Evolutionary conservation across 2,113 vertebrate species (phyloP).

Genomic region (Elachura formosa): DNA sequence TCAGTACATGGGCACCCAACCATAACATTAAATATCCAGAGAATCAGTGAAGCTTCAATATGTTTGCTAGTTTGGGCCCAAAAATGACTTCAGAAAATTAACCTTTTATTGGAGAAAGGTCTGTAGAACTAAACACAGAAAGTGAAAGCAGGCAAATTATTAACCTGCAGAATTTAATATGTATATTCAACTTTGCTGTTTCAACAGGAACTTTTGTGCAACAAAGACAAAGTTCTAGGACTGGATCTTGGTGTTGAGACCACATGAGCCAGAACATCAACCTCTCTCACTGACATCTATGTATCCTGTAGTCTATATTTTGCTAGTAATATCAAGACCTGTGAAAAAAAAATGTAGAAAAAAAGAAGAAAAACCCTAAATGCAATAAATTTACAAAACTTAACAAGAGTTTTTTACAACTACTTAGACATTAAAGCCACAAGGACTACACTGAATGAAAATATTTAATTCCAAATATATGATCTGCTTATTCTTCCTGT

Average conservation of each 20-base stretch:
- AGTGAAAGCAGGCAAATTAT: background rate
- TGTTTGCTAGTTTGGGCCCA: background rate
- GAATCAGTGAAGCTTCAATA: background rate
- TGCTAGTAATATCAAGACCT: background rate
- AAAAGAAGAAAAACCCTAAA: rapidly evolving
- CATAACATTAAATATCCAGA: background rate
- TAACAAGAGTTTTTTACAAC: background rate
- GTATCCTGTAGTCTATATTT: background rate
- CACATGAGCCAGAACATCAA: background rate
- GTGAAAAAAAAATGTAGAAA: background rate
- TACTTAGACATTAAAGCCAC: background rate
- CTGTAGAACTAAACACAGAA: background rate
- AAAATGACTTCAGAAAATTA: background rate
- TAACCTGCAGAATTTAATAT: background rate
- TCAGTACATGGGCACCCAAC: background rate
- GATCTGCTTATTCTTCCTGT: background rate
- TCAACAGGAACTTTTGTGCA: background rate
- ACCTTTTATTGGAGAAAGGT: background rate
- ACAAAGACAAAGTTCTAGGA: background rate
- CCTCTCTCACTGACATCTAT: background rate
- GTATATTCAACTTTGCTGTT: background rate
- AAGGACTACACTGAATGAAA: background rate
- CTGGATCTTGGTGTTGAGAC: background rate
- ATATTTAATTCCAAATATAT: background rate
- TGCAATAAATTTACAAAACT: background rate